These are phyloP conservation scores for Ahaetulla prasina DNA, from an alignment of 2,113 vertebrate species.

Conservation along the genomic window DNA sequence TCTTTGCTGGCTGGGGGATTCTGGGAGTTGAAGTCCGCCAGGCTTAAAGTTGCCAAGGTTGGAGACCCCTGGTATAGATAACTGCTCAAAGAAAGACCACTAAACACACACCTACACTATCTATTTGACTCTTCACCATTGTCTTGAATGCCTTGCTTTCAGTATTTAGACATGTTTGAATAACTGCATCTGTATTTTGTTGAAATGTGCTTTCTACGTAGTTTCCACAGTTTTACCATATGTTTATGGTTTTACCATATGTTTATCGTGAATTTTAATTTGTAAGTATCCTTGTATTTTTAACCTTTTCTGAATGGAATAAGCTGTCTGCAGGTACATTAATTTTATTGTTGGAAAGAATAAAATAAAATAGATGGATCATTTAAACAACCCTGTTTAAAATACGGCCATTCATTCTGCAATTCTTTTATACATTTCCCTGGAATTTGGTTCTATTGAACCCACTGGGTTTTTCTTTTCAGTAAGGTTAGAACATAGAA, in stretches of 20 bases:
- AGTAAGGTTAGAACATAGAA: neutral
- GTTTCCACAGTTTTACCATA: neutral
- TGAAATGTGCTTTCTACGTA: neutral
- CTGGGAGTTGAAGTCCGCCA: no score
- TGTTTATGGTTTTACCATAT: neutral
- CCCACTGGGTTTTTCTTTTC: neutral
- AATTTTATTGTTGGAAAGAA: slow-evolving; percentile 13
- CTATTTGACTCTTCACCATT: neutral
- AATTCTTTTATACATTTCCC: neutral
- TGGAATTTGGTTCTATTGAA: neutral
- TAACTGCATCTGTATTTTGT: neutral
- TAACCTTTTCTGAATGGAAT: neutral
- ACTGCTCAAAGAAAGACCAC: neutral
- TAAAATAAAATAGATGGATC: slow-evolving; percentile 35
- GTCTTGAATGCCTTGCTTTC: neutral
- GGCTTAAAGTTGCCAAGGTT: no score
- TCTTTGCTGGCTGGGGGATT: no score
- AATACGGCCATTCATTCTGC: slow-evolving; percentile 35
- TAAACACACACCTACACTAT: neutral
- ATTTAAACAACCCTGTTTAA: slow-evolving; percentile 55
- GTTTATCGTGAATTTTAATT: neutral
- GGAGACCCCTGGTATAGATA: no score
- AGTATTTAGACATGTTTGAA: neutral
- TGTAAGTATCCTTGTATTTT: neutral
- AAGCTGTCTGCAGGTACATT: slow-evolving; percentile 36